phyloP scores from a whole-genome alignment of 2,113 vertebrate species.

The Esox niger region DNA sequence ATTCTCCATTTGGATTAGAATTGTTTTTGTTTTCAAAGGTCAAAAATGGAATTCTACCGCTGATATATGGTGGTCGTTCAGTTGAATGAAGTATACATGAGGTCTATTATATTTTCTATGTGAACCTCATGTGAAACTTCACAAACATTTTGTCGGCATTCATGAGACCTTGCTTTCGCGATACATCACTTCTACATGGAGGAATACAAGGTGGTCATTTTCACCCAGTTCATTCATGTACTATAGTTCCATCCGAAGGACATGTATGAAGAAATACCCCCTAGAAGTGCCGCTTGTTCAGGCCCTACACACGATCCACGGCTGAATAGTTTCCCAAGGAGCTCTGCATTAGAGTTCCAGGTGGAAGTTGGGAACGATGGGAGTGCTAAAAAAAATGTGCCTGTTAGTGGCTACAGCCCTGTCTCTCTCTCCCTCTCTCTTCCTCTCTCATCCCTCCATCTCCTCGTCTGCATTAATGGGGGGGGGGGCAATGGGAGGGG shows the following conservation, averaged over 20 bases:
- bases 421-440: constrained; percentile 19
- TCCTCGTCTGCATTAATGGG: constrained; percentile 18
- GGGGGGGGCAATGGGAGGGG: constrained; percentile 19
- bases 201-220: neutral
- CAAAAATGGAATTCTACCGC: constrained; percentile 10
- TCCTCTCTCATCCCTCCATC: constrained; percentile 8
- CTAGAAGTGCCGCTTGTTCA: constrained; percentile 1
- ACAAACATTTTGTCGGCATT: constrained; percentile 9
- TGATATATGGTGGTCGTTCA: neutral
- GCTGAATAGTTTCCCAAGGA: constrained; percentile 7
- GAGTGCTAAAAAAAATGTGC: constrained; percentile 34
- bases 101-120: constrained; percentile 25
- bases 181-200: constrained; percentile 8
- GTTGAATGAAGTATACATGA: neutral
- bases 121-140: constrained; percentile 14
- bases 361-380: constrained; percentile 19
- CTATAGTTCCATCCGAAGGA: constrained; percentile 6
- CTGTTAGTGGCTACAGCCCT: constrained; percentile 48
- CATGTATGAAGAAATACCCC: constrained; percentile 30
- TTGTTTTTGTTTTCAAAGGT: neutral
- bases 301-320: constrained; percentile 5
- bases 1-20: constrained; percentile 18
- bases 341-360: neutral
- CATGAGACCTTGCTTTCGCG: constrained; percentile 41
- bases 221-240: constrained; percentile 11